phyloP scores from a whole-genome alignment of 2,797 vertebrate genomes.

The Cichlasoma orientale region DNA sequence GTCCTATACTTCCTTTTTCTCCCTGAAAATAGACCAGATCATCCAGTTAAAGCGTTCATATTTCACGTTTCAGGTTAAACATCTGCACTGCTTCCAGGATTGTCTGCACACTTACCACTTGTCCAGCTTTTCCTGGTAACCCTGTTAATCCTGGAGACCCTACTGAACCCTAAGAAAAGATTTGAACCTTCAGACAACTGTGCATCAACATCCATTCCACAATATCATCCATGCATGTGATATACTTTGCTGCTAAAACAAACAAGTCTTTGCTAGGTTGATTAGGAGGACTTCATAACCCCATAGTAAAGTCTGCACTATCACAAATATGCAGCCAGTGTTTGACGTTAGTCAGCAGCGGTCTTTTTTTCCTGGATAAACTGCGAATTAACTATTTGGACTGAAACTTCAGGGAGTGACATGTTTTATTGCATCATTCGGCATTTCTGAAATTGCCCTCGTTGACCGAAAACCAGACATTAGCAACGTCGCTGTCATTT shows the following conservation, averaged over 20 bases:
- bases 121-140: constrained; percentile 86
- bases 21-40: constrained; percentile 81
- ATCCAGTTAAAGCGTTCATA: constrained; percentile 3
- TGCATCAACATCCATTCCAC: background rate
- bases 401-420: background rate
- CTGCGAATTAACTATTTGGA: constrained; percentile 9
- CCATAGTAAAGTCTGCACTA: background rate
- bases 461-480: background rate
- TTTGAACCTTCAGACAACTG: background rate
- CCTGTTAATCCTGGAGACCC: constrained; percentile 87
- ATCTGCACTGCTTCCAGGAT: background rate
- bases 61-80: background rate
- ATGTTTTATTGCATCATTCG: constrained; percentile 5
- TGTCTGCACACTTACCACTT: constrained; percentile 78
- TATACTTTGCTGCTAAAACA: background rate
- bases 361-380: background rate
- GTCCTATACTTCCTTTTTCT: constrained; percentile 88
- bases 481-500: background rate
- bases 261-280: background rate
- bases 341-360: constrained; percentile 11
- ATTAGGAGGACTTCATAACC: background rate
- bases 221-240: background rate
- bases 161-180: constrained; percentile 82
- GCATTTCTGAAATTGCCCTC: constrained; percentile 7
- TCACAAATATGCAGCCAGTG: constrained; percentile 7